Evolutionary conservation across 2,888 invertebrate genomes (phyloP).

Genomic region (Aspidiotus rigidus): DNA sequence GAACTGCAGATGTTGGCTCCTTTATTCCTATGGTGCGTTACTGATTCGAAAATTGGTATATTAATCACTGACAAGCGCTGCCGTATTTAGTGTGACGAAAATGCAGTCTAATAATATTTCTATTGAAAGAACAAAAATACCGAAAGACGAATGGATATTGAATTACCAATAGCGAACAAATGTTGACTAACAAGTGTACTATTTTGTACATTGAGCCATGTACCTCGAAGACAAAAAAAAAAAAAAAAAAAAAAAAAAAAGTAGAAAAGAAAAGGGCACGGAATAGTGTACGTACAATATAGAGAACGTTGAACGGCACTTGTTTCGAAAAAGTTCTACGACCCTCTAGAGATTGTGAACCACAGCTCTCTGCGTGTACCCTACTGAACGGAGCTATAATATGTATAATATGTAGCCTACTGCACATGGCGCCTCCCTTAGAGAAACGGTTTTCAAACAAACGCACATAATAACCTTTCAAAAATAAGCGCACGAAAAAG

Average conservation of each 20-base stretch:
- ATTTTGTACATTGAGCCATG: conserved; percentile 14
- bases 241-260: neutral
- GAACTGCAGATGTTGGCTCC: no score
- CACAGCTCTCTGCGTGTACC: conserved; percentile 24
- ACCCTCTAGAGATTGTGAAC: conserved; percentile 30
- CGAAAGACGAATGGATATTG: conserved; percentile 27
- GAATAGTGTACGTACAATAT: neutral
- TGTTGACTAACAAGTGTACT: conserved; percentile 30
- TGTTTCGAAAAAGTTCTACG: conserved; percentile 29
- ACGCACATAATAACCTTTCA: conserved; percentile 30
- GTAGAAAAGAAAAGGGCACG: conserved; percentile 5
- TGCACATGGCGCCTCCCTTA: conserved; percentile 31
- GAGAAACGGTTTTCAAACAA: conserved; percentile 17
- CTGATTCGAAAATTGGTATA: neutral
- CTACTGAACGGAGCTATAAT: conserved; percentile 9
- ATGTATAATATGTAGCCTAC: conserved; percentile 11
- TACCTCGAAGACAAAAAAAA: neutral
- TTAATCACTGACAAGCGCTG: neutral
- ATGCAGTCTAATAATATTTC: neutral
- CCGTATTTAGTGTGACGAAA: neutral
- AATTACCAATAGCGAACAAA: conserved; percentile 27
- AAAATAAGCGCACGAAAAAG: conserved; percentile 5
- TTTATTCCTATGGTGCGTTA: no score
- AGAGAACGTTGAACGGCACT: conserved; percentile 12
- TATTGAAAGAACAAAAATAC: conserved; percentile 7